A percentile compares a stretch with the other conserved stretches of the same genome.
phyloP scores from a whole-genome alignment of 2,888 invertebrate species.

The Rhimphoctona megacephalus region DNA sequence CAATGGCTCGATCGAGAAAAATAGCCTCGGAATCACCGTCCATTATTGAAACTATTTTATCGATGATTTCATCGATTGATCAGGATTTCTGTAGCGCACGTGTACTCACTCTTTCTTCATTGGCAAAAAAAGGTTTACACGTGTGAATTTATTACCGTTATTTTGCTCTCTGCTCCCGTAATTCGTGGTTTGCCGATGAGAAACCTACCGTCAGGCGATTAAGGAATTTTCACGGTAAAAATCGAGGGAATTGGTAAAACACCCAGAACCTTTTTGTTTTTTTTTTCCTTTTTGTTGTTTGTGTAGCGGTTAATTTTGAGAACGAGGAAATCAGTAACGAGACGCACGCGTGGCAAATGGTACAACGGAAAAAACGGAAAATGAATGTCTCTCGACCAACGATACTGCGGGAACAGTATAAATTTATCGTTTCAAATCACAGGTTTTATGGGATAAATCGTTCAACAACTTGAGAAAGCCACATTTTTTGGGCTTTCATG shows the following conservation, averaged over 20 bases:
- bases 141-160: not conserved
- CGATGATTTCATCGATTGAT: constrained; percentile 58
- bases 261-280: constrained; percentile 25
- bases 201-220: constrained; percentile 63
- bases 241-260: constrained; percentile 78
- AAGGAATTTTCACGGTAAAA: constrained; percentile 76
- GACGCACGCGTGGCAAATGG: constrained; percentile 40
- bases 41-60: constrained; percentile 59
- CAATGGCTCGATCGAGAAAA: constrained; percentile 29
- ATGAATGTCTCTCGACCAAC: constrained; percentile 17
- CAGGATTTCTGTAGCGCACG: constrained; percentile 67
- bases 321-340: constrained; percentile 71
- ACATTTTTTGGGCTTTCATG: constrained; percentile 9
- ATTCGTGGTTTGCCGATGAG: constrained; percentile 30
- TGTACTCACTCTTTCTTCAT: constrained; percentile 58
- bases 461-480: constrained; percentile 10
- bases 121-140: not conserved
- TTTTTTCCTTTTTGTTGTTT: not conserved
- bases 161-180: not conserved
- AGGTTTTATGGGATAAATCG: constrained; percentile 75
- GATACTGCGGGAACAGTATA: constrained; percentile 71
- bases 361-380: not conserved
- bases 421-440: constrained; percentile 80
- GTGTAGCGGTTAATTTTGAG: constrained; percentile 6
- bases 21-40: constrained; percentile 44